These are phyloP conservation scores for Loriculus beryllinus DNA, from an alignment of 2,797 vertebrate species.

Conservation along the genomic window DNA sequence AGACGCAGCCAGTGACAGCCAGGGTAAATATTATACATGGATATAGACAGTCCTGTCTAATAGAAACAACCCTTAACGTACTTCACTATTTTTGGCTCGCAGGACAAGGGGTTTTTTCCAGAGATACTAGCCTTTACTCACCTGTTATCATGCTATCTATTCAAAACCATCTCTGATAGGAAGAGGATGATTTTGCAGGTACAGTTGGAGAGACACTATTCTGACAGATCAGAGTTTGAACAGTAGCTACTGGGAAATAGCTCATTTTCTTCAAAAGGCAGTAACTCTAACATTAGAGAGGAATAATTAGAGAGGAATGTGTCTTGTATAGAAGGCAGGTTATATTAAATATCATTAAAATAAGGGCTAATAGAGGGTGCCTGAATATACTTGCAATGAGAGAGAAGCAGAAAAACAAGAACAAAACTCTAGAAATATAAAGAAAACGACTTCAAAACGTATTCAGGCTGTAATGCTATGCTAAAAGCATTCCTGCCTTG, in stretches of 20 bases:
- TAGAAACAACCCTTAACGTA: neutral
- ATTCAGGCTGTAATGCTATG: neutral
- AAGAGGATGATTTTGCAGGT: neutral
- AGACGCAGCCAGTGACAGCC: neutral
- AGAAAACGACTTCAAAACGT: neutral
- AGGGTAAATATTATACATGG: neutral
- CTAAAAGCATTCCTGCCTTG: neutral
- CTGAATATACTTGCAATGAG: neutral
- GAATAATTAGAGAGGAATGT: neutral
- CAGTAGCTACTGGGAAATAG: neutral
- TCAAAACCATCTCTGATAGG: neutral
- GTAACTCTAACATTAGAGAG: neutral
- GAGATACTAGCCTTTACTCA: neutral
- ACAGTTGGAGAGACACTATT: neutral
- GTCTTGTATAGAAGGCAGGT: neutral
- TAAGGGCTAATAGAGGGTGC: accelerated
- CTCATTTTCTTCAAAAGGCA: neutral
- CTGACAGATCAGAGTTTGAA: neutral
- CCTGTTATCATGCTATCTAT: neutral
- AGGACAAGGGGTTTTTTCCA: neutral
- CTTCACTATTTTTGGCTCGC: neutral
- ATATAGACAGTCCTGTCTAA: neutral
- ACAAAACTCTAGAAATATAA: neutral
- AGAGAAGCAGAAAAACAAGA: neutral
- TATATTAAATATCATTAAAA: neutral